Conservation (phyloP, 2,888 invertebrate genomes). For the Drosophila borealis region DNA sequence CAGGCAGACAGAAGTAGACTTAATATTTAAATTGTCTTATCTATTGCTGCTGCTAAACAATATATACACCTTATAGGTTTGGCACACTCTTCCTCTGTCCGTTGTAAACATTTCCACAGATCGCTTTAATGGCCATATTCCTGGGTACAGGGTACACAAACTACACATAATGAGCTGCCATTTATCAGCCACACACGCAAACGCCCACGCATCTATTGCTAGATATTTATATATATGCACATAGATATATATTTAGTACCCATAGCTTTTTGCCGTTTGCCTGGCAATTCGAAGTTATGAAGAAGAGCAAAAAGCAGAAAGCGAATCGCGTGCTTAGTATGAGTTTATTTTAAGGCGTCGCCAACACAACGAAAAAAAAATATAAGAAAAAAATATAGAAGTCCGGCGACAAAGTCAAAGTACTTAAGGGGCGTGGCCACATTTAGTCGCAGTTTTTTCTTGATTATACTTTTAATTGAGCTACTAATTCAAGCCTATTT, state of each 20-base stretch:
- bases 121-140: background rate
- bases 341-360: conserved; percentile 39
- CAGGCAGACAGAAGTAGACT: too few species aligned
- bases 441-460: conserved; percentile 21
- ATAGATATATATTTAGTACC: background rate
- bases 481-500: conserved; percentile 41
- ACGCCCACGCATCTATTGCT: background rate
- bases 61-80: too few species aligned
- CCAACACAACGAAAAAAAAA: conserved; percentile 7
- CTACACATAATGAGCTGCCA: conserved; percentile 33
- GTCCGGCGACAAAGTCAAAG: conserved; percentile 13
- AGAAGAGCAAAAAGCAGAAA: conserved; percentile 6
- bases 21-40: too few species aligned
- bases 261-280: conserved; percentile 18
- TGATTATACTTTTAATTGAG: conserved; percentile 51
- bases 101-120: too few species aligned
- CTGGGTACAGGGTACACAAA: conserved; percentile 1
- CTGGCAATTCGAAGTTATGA: conserved; percentile 12
- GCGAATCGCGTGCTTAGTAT: conserved; percentile 50
- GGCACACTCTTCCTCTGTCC: too few species aligned
- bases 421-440: conserved; percentile 32
- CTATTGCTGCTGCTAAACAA: too few species aligned
- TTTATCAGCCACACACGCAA: conserved; percentile 19
- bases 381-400: background rate
- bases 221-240: conserved; percentile 1